Percentiles rank a stretch among this genome's conserved stretches.
Conservation (phyloP, 2,113 vertebrate species). For the Bucco capensis region DNA sequence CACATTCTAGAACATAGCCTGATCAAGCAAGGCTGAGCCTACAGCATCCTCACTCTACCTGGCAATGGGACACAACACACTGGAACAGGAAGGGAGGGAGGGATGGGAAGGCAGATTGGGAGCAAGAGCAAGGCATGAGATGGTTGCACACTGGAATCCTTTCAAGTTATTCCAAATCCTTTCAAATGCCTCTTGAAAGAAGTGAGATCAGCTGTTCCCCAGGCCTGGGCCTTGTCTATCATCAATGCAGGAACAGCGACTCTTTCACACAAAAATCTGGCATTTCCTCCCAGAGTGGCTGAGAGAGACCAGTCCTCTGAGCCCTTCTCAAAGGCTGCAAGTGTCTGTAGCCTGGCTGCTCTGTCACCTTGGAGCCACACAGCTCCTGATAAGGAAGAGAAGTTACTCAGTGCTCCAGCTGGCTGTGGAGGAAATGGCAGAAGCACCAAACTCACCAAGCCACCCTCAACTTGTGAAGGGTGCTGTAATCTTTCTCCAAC, state of each 20-base stretch:
- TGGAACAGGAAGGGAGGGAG: neutral
- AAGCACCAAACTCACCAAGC: neutral
- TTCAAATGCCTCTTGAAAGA: neutral
- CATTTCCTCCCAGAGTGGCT: neutral
- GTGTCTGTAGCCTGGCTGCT: neutral
- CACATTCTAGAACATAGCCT: too few relatives aligned
- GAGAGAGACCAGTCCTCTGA: neutral
- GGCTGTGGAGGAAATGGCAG: neutral
- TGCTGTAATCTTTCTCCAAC: neutral
- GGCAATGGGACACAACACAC: neutral
- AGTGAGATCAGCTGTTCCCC: neutral
- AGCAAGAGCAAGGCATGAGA: neutral
- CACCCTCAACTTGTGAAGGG: neutral
- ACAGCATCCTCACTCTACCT: neutral
- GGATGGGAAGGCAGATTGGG: neutral
- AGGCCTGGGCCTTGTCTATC: neutral
- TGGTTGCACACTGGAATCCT: neutral
- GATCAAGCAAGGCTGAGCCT: neutral
- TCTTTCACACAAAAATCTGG: neutral
- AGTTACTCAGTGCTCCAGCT: neutral
- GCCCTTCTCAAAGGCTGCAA: neutral
- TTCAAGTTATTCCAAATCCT: neutral
- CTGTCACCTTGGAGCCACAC: neutral
- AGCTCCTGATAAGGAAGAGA: conserved; percentile 12
- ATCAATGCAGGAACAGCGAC: neutral